phyloP scores from a whole-genome alignment of 2,113 vertebrate genomes.

The Irena cyanogastra region DNA sequence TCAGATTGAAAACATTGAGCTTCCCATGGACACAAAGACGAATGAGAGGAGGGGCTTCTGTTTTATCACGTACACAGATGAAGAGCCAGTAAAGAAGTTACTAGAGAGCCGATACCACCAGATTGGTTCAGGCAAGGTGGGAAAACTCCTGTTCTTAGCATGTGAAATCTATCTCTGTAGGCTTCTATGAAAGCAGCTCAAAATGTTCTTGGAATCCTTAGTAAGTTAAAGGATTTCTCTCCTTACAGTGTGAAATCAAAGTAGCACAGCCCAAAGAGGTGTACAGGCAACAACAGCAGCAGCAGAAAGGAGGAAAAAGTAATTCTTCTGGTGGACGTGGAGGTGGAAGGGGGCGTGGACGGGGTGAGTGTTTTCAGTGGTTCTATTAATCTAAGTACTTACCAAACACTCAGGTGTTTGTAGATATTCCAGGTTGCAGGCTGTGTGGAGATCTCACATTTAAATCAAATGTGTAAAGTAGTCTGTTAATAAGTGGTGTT shows the following conservation, averaged over 20 bases:
- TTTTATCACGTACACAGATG: conserved; percentile 85
- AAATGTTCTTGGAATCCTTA: neutral
- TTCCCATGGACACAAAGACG: conserved; percentile 88
- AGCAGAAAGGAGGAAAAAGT: conserved; percentile 78
- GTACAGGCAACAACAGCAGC: conserved; percentile 85
- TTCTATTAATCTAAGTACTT: neutral
- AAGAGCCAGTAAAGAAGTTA: conserved; percentile 88
- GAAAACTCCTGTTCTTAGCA: neutral
- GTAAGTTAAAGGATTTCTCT: neutral
- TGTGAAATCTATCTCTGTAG: neutral
- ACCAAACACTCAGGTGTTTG: neutral
- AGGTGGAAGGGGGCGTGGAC: conserved; percentile 79
- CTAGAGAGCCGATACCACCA: conserved; percentile 89
- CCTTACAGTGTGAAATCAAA: conserved; percentile 85
- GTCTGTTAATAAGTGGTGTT: neutral
- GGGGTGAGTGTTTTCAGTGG: conserved; percentile 67
- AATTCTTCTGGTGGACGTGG: conserved; percentile 74
- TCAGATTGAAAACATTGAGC: conserved; percentile 88
- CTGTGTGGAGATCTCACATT: neutral
- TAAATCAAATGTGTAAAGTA: neutral
- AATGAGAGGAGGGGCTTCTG: conserved; percentile 89
- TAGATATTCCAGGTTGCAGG: neutral
- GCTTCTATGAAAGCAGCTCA: neutral
- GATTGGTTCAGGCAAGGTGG: conserved; percentile 88
- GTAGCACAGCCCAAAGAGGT: conserved; percentile 90